Evolutionary conservation across 1,140 invertebrate genomes (phyloP), one percentile per base, ranked within the genome.

Genomic region (Phthorimaea operculella): DNA sequence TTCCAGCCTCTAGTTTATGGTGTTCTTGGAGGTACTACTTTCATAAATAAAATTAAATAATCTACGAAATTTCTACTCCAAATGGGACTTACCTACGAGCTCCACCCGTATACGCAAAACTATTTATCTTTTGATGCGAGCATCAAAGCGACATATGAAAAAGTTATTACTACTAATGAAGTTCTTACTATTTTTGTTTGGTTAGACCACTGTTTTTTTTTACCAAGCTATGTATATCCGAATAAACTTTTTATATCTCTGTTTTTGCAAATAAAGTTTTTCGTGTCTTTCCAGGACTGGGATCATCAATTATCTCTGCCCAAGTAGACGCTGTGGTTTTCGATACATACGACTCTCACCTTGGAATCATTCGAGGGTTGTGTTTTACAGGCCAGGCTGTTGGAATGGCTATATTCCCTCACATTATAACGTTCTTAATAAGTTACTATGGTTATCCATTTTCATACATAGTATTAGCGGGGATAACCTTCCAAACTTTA

Each of bases 301-400:
- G 85, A 2, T 81, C 78, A n/a, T 83, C 83, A 42, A 49, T 86
- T 7, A 65, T 83, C 54, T 76, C 81, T 39, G 78, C 81, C 11
- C 85, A 86, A 74, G 75, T 86, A 8, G 79, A 85, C 54, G 82
- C 78, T 17, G 72, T 85, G 7, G 62, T 85, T 44, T 78, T 79
- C 52, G 85, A 87, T 54, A 76, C 77, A 6, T 87, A 84, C 57
- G 80, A 86, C 54, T 68, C 72, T 18, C 64, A 76, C 14, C 52
- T 85, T 8, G 76, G 68, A 44, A 44, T 77, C 16, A 63, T 85
- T 49, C 64, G 76, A 52, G 76, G 76, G 10, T 21, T 80, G 14
- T 81, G 76, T 57, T 75, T 70, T 50, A 63, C 74, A 3, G 83
- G 78, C 0, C 83, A 85, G 70, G 82, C 85, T 5, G 52, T 86